These are phyloP conservation scores for Hoplodrina ambigua DNA, from an alignment of 2,888 invertebrate genomes.

Conservation along the genomic window DNA sequence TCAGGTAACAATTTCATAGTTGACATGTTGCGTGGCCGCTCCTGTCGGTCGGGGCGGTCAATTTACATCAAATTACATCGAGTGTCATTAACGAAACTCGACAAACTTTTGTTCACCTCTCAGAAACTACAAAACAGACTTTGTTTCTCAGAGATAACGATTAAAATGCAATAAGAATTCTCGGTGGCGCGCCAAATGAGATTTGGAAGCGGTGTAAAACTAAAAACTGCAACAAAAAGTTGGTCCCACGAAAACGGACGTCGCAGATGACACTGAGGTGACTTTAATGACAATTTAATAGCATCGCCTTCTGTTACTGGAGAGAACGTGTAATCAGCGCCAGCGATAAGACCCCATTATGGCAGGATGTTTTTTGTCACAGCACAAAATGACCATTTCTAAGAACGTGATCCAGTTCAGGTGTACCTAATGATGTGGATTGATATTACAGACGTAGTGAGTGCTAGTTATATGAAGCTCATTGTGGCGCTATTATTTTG, in stretches of 20 bases:
- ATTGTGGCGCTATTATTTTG: constrained; percentile 46
- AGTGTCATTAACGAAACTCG: constrained; percentile 85
- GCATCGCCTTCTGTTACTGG: constrained; percentile 85
- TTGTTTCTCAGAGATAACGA: constrained; percentile 69
- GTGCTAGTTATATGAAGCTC: constrained; percentile 40
- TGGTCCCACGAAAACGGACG: constrained; percentile 84
- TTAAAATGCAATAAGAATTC: constrained; percentile 67
- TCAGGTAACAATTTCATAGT: constrained; percentile 88
- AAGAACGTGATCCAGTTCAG: constrained; percentile 74
- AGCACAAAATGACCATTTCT: constrained; percentile 77
- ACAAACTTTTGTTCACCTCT: constrained; percentile 70
- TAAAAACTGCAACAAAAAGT: constrained; percentile 89
- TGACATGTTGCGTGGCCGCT: constrained; percentile 87
- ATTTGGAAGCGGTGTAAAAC: constrained; percentile 75
- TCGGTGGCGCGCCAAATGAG: constrained; percentile 41
- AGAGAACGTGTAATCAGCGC: constrained; percentile 86
- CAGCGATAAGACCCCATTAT: constrained; percentile 85
- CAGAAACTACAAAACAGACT: constrained; percentile 61
- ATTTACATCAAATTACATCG: constrained; percentile 88
- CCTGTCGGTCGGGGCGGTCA: constrained; percentile 80
- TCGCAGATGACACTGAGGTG: constrained; percentile 87
- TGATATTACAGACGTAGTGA: constrained; percentile 54
- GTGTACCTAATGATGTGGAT: constrained; percentile 65
- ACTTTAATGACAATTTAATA: constrained; percentile 90
- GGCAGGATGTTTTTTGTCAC: constrained; percentile 79